phyloP scores from a whole-genome alignment of 1,140 invertebrate genomes.

The Drosophila bocqueti region DNA sequence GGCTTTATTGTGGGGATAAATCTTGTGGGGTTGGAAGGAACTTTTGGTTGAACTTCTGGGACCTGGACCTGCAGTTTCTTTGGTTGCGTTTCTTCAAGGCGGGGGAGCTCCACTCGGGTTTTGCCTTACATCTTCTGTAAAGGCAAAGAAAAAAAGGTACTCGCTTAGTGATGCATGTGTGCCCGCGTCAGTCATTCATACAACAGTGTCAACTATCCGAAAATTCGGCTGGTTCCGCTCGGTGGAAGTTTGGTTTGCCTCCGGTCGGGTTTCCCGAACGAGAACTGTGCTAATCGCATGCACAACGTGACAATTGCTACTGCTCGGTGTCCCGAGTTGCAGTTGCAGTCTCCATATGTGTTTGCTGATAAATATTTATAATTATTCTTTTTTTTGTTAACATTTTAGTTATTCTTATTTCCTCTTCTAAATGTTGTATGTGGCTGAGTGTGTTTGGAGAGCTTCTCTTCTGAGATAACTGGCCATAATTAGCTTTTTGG shows the following conservation, averaged over 20 bases:
- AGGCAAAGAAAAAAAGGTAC: conserved; percentile 1
- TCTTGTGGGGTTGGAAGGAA: conserved; percentile 15
- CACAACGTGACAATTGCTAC: conserved; percentile 66
- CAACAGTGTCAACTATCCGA: conserved; percentile 42
- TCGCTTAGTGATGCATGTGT: conserved; percentile 9
- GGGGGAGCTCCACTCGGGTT: not conserved
- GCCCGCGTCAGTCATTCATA: conserved; percentile 16
- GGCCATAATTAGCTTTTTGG: conserved; percentile 10
- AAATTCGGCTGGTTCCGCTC: conserved; percentile 22
- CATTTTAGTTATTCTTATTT: conserved; percentile 24
- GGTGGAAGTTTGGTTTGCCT: conserved; percentile 16
- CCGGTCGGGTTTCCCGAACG: conserved; percentile 7
- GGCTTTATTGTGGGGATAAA: conserved; percentile 24
- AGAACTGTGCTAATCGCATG: conserved; percentile 60
- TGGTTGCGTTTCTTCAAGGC: conserved; percentile 55
- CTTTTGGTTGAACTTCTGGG: not conserved
- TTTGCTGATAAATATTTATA: conserved; percentile 47
- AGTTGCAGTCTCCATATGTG: conserved; percentile 28
- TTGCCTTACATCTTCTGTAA: conserved; percentile 71
- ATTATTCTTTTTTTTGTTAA: conserved; percentile 6
- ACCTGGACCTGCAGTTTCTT: conserved; percentile 48
- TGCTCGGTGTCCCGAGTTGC: not conserved
- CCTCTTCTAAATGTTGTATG: conserved; percentile 14
- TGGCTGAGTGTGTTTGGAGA: not conserved
- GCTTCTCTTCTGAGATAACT: conserved; percentile 13